These are phyloP conservation scores for Neolamprologus longior DNA, from an alignment of 2,113 vertebrate species.

Conservation along the genomic window DNA sequence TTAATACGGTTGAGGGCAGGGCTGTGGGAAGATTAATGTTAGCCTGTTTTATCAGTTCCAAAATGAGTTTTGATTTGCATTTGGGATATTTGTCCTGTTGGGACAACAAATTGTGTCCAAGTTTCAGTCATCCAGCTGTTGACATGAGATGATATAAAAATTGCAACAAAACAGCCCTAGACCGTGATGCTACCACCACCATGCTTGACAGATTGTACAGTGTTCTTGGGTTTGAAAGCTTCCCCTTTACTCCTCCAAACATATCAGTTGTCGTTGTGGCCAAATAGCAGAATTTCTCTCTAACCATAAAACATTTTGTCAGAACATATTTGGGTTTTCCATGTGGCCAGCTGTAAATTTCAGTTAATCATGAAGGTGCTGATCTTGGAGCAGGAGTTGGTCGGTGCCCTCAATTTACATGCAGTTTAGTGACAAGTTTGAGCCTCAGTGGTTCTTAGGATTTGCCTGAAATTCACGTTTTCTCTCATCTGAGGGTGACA, in stretches of 20 bases:
- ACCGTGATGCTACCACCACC: not conserved
- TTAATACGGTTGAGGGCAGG: not conserved
- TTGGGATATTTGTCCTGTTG: not conserved
- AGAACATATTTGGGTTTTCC: not conserved
- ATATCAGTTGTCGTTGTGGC: rapidly evolving
- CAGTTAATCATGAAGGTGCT: not conserved
- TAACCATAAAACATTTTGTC: not conserved
- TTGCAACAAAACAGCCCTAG: not conserved
- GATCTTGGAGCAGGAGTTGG: not conserved
- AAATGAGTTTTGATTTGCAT: not conserved
- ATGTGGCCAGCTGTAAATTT: not conserved
- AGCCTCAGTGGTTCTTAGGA: rapidly evolving
- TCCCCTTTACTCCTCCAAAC: rapidly evolving
- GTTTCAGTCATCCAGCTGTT: not conserved
- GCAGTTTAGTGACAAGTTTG: not conserved
- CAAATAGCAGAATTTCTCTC: not conserved
- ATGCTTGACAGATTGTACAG: rapidly evolving
- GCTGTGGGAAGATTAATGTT: not conserved
- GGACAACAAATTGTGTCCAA: not conserved
- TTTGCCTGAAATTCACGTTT: not conserved
- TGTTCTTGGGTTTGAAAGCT: not conserved
- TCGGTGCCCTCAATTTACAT: not conserved
- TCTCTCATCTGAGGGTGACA: not conserved
- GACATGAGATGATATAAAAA: not conserved
- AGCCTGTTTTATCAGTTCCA: not conserved